Conservation (phyloP, 1,140 invertebrate species). For the Cylas formicarius region DNA sequence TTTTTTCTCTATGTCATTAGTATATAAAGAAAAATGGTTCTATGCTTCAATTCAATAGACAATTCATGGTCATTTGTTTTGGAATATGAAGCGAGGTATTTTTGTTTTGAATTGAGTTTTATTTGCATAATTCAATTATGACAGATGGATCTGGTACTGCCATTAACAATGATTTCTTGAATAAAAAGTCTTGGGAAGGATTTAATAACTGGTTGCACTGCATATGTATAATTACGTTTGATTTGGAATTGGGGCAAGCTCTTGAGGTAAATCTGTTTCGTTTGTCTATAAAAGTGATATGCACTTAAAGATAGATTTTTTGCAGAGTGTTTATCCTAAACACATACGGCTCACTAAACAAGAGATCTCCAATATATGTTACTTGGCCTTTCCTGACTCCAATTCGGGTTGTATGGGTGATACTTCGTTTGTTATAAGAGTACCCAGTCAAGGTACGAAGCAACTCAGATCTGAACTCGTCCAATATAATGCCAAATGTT, state of each 20-base stretch:
- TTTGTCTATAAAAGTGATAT: constrained; percentile 2
- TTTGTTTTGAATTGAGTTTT: constrained; percentile 19
- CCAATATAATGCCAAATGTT: constrained; percentile 67
- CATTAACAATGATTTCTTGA: constrained; percentile 12
- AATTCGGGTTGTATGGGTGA: constrained; percentile 99
- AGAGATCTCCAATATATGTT: constrained; percentile 96
- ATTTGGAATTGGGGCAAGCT: constrained; percentile 94
- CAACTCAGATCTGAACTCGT: constrained; percentile 45
- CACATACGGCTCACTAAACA: constrained; percentile 78
- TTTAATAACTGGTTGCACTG: constrained; percentile 95
- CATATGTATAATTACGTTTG: constrained; percentile 96
- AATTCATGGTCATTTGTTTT: too few relatives aligned
- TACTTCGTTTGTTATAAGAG: constrained; percentile 90
- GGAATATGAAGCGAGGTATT: too few relatives aligned
- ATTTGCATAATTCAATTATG: constrained; percentile 21
- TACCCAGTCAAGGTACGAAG: constrained; percentile 46
- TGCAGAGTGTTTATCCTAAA: constrained; percentile 76
- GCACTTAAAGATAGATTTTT: too few relatives aligned
- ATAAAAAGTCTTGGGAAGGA: constrained; percentile 21
- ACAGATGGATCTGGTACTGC: constrained; percentile 21
- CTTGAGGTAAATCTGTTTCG: constrained; percentile 64
- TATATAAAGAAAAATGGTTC: too few relatives aligned
- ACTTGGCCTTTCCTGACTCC: constrained; percentile 96
- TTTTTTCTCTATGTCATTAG: too few relatives aligned
- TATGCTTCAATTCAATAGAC: too few relatives aligned